These are phyloP conservation scores for Ginglymostoma cirratum DNA, from an alignment of 2,113 vertebrate species.

Conservation along the genomic window DNA sequence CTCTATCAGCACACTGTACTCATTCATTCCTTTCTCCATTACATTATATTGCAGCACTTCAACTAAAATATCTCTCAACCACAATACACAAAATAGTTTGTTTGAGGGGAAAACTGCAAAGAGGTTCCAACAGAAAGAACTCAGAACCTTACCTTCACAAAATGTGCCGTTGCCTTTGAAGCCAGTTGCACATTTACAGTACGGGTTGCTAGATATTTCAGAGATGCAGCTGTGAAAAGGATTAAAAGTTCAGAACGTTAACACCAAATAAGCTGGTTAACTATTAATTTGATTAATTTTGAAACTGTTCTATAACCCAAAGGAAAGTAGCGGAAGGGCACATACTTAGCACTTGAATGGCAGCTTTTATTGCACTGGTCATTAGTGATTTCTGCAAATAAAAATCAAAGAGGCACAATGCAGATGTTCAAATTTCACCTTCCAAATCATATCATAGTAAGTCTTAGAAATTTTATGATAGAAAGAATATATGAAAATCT, in stretches of 20 bases:
- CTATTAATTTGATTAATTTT: not conserved
- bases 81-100: not conserved
- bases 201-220: constrained; percentile 44
- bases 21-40: not conserved
- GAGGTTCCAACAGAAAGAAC: constrained; percentile 11
- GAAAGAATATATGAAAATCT: not conserved
- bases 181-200: constrained; percentile 75
- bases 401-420: not conserved
- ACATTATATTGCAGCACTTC: not conserved
- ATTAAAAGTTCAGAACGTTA: not conserved
- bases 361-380: constrained; percentile 65
- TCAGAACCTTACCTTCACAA: constrained; percentile 67
- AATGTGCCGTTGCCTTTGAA: constrained; percentile 78
- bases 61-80: not conserved
- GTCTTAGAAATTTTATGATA: not conserved
- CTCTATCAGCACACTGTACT: not conserved
- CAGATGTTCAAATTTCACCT: not conserved
- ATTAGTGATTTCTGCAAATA: constrained; percentile 64
- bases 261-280: not conserved
- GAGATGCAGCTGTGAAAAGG: constrained; percentile 60
- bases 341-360: constrained; percentile 88
- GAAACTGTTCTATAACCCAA: not conserved
- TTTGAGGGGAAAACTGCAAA: not conserved
- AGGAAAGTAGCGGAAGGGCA: constrained; percentile 39
- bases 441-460: not conserved